Percentiles rank a stretch among this genome's conserved stretches.
phyloP scores from a whole-genome alignment of 2,113 vertebrate genomes.

The Cyprinodon tularosa region DNA sequence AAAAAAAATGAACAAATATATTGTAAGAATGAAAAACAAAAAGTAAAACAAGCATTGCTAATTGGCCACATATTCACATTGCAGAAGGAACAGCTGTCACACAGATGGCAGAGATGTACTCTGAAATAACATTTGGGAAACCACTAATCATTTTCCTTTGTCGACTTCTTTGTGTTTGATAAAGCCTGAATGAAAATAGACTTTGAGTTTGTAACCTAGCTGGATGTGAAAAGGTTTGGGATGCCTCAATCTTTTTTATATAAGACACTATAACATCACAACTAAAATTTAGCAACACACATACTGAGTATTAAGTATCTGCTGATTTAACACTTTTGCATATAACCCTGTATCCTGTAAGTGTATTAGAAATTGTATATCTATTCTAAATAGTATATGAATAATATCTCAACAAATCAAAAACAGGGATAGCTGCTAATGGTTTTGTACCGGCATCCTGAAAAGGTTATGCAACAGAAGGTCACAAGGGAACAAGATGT shows the following conservation, averaged over 20 bases:
- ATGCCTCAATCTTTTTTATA: not conserved
- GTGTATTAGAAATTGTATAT: not conserved
- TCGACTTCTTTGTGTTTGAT: not conserved
- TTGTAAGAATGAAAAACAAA: too few species aligned
- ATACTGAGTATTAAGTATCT: too few species aligned
- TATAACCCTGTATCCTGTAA: not conserved
- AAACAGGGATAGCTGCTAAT: not conserved
- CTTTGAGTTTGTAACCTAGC: not conserved
- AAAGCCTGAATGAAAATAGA: not conserved
- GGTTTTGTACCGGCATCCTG: slow-evolving; percentile 10
- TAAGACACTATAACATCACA: not conserved
- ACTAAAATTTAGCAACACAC: not conserved
- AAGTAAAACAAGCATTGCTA: too few species aligned
- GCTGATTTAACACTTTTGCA: not conserved
- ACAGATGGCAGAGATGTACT: too few species aligned
- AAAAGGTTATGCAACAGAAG: slow-evolving; percentile 39
- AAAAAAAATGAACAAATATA: too few species aligned
- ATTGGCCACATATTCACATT: too few species aligned
- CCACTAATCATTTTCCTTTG: not conserved
- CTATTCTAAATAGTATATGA: not conserved
- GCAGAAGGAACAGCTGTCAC: too few species aligned
- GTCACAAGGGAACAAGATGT: slow-evolving; percentile 38
- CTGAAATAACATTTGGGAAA: too few species aligned
- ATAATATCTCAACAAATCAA: not conserved
- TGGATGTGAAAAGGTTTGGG: too few species aligned